Percentiles rank a stretch among this genome's conserved stretches.
phyloP scores from a whole-genome alignment of 2,888 invertebrate species.

The Melanotus villosus region DNA sequence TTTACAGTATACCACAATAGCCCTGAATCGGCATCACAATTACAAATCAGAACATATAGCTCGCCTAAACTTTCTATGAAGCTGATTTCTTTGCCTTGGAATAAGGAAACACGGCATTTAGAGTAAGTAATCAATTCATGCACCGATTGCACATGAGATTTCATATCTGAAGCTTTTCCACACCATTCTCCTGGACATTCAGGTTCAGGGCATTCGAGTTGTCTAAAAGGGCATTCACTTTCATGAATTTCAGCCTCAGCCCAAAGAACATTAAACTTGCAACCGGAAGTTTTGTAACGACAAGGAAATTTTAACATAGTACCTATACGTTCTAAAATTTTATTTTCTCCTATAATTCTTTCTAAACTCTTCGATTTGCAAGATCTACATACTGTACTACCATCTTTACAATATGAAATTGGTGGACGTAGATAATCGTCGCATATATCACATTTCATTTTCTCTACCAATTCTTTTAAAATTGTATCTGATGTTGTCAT shows the following conservation, averaged over 20 bases:
- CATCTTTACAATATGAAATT: neutral
- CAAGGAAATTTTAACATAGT: constrained; percentile 26
- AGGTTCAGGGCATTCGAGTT: constrained; percentile 17
- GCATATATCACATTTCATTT: constrained; percentile 10
- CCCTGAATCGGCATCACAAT: constrained; percentile 8
- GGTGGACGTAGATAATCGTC: constrained; percentile 11
- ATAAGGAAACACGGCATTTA: neutral
- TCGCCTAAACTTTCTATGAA: neutral
- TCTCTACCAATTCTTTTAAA: constrained; percentile 3
- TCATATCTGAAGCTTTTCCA: constrained; percentile 11
- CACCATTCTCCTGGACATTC: neutral
- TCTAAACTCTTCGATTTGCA: neutral
- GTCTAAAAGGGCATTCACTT: constrained; percentile 23
- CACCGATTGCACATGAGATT: neutral
- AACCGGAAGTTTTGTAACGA: constrained; percentile 5
- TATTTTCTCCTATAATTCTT: neutral
- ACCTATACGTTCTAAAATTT: constrained; percentile 18
- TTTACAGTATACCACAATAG: constrained; percentile 22
- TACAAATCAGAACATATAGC: neutral
- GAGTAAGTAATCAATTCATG: neutral
- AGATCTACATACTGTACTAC: constrained; percentile 2
- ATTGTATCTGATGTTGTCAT: neutral
- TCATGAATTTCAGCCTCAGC: constrained; percentile 13
- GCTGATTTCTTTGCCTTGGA: neutral
- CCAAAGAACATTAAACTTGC: neutral